These are phyloP conservation scores for Orientallactaga sibirica DNA, from an alignment of 2,797 vertebrate species.

Conservation along the genomic window DNA sequence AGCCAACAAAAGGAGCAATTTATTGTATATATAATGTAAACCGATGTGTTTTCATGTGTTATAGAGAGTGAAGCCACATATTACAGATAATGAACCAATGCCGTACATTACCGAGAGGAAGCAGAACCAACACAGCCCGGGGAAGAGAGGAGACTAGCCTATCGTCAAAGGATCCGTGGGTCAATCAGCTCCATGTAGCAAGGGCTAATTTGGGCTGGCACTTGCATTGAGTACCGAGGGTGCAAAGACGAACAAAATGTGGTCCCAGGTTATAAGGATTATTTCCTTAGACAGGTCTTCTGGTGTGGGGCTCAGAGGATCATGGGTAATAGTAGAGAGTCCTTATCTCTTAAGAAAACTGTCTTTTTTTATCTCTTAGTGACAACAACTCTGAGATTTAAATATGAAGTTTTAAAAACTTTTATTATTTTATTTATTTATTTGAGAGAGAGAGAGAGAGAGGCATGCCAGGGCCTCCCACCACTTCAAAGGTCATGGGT, in stretches of 20 bases:
- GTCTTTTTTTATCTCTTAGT: background rate
- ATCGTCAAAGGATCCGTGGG: background rate
- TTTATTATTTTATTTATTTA: too few relatives aligned
- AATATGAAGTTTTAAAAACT: background rate
- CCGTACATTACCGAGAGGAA: conserved; percentile 32
- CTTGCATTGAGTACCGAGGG: background rate
- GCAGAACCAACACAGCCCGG: conserved; percentile 33
- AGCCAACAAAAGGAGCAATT: conserved; percentile 52
- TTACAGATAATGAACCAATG: conserved; percentile 6
- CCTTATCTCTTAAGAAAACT: background rate
- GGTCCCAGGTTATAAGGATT: conserved; percentile 42
- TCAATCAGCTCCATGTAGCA: background rate
- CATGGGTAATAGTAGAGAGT: background rate
- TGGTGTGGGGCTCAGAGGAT: background rate
- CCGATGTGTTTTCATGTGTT: background rate
- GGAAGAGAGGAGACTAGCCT: background rate
- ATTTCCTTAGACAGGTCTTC: background rate
- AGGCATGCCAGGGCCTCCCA: too few relatives aligned
- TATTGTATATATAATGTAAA: conserved; percentile 52
- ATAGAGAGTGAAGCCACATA: conserved; percentile 8
- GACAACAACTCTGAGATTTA: background rate
- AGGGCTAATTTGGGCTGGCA: background rate
- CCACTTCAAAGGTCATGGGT: too few relatives aligned
- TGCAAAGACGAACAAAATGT: background rate
- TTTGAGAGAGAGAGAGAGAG: too few relatives aligned